Evolutionary conservation across 1,140 invertebrate genomes (phyloP).

Genomic region (Eumeta japonica): DNA sequence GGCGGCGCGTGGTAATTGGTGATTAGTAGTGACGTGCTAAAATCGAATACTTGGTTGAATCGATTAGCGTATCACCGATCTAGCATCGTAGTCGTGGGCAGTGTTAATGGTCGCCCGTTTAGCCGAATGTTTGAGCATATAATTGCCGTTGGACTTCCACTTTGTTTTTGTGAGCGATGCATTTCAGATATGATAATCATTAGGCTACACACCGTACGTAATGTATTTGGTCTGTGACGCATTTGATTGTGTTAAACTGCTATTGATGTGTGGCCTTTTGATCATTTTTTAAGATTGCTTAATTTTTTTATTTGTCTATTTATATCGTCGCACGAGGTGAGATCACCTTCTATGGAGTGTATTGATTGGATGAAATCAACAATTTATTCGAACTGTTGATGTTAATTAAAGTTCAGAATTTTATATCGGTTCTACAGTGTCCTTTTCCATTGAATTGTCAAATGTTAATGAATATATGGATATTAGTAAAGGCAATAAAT

Average conservation of each 20-base stretch:
- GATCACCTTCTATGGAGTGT: no score
- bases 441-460: no score
- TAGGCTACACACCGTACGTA: slow-evolving; percentile 24
- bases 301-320: no score
- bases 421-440: no score
- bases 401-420: no score
- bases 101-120: slow-evolving; percentile 31
- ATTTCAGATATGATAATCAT: slow-evolving; percentile 34
- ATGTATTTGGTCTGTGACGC: slow-evolving; percentile 11
- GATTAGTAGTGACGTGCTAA: slow-evolving; percentile 42
- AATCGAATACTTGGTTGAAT: slow-evolving; percentile 24
- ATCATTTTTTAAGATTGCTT: no score
- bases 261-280: slow-evolving; percentile 31
- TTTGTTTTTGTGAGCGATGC: slow-evolving; percentile 39
- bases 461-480: no score
- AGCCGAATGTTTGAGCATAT: slow-evolving; percentile 30
- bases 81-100: slow-evolving; percentile 24
- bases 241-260: slow-evolving; percentile 33
- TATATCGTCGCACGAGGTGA: no score
- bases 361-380: no score
- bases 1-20: slow-evolving; percentile 27
- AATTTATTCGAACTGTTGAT: no score
- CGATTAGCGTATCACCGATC: slow-evolving; percentile 35
- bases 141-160: slow-evolving; percentile 28
- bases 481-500: no score